Evolutionary conservation across 2,888 invertebrate species (phyloP), one percentile per base, ranked within the genome.

Genomic region (Eudasyphora cyanicolor): DNA sequence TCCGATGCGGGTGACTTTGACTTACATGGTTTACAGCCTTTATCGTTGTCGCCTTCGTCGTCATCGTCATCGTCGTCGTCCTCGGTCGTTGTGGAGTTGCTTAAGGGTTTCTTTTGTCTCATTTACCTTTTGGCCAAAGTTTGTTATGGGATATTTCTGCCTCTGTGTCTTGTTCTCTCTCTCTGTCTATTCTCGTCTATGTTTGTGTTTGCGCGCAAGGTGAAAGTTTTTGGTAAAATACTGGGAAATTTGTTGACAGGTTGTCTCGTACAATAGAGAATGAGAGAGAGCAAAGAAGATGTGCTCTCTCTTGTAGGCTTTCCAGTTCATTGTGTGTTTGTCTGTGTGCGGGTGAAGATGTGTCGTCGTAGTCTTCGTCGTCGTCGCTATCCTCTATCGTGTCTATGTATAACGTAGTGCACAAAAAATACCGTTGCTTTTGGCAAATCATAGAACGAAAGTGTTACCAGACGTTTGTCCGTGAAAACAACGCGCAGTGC

Each of bases 401-500:
- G n/a, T n/a, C n/a, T 10, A 1, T 38, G 38, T 6, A 12, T 8
- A 6, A 6, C 38, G 38, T 12, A 38, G 1, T 35, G 10, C 10
- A 38, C 35, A 8, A 8, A 35, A 6, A 38, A 38, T 38, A 3
- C 8, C 38, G 10, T 38, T 38, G 45, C 76, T 70, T n/a, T n/a
- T n/a, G 73, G 38, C 42, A 75, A 75, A 35, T 78, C 75, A 64
- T 60, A 79, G 51, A 60, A 62, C 21, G 14, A 84, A 38, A 81
- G 71, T 78, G 67, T 76, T 73, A 84, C 71, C 78, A 78, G 71
- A 81, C 77, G 51, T 76, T 78, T 76, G 17, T 4, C 51, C 57
- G 67, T 81, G 78, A 57, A 81, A 78, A 73, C 32, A 76, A 81
- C 45, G 80, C 78, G 78, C 84, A 84, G 84, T 84, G 84, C 81